Conservation (phyloP, 2,888 invertebrate species). For the Andrena camellia region DNA sequence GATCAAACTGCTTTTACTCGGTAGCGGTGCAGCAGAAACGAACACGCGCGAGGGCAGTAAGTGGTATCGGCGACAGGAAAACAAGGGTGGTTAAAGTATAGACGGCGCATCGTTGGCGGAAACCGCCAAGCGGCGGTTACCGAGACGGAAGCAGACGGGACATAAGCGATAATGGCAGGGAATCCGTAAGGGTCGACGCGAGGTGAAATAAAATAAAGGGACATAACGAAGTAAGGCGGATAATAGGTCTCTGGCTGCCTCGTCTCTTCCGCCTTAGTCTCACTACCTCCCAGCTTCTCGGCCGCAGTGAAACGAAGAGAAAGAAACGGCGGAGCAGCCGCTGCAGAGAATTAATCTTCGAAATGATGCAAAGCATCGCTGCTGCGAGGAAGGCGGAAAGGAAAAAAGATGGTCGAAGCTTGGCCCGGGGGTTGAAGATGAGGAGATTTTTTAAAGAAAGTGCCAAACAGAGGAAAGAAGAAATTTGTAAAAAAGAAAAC, state of each 20-base stretch:
- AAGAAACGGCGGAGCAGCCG: slow-evolving; percentile 51
- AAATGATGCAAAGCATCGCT: slow-evolving; percentile 74
- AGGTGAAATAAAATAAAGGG: slow-evolving; percentile 66
- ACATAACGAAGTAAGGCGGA: slow-evolving; percentile 68
- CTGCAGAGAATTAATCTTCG: slow-evolving; percentile 79
- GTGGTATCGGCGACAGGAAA: slow-evolving; percentile 47
- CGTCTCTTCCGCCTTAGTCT: slow-evolving; percentile 41
- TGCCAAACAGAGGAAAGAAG: slow-evolving; percentile 20
- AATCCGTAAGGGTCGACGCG: slow-evolving; percentile 67
- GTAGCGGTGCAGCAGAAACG: slow-evolving; percentile 22
- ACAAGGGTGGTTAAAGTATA: slow-evolving; percentile 42
- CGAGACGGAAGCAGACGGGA: slow-evolving; percentile 63
- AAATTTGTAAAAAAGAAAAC: slow-evolving; percentile 21
- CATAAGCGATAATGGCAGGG: slow-evolving; percentile 71
- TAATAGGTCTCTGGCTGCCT: slow-evolving; percentile 60
- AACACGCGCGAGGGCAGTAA: slow-evolving; percentile 32
- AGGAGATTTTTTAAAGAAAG: slow-evolving; percentile 43
- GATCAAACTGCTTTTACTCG: background rate
- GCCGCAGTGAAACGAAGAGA: slow-evolving; percentile 5
- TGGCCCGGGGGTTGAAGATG: slow-evolving; percentile 33
- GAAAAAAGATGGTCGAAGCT: slow-evolving; percentile 33
- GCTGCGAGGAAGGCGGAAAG: slow-evolving; percentile 29
- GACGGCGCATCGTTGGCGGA: slow-evolving; percentile 44
- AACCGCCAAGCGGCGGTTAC: slow-evolving; percentile 66
- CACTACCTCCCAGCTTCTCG: slow-evolving; percentile 45